Evolutionary conservation across 2,113 vertebrate genomes (phyloP), one percentile per base, ranked within the genome.

Genomic region (Fulica atra): DNA sequence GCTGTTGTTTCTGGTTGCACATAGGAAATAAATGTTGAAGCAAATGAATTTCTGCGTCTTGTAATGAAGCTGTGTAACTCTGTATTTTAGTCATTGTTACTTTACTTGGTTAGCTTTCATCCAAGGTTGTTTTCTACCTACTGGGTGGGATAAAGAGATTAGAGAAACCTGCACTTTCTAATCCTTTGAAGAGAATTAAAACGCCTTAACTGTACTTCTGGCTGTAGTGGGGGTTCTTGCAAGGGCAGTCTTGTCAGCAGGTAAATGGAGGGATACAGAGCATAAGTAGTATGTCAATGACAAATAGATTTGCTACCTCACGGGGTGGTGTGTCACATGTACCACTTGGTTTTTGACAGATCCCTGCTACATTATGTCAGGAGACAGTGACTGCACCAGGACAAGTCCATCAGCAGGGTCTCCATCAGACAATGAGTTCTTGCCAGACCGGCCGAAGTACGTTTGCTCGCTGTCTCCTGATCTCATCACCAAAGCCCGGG

Each of bases 401-500:
- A 98, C 98, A 70, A 98, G 98, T 97, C 98, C 98, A 7, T 98
- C 98, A 6, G 97, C 53, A 12, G 98, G 98, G 64, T 97, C 98
- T 1, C 96, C 96, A 8, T 97, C 97, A 0, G 98, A 98, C 76
- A 97, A 48, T 10, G 98, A 97, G 57, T 98, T 98, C 31, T 97
- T 98, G 3, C 87, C 95, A 2, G 98, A 98, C 3, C 98, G 97
- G 10, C 98, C 98, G 0, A 98, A 98, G 86, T 99, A 99, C 13
- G 98, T 98, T 72, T 99, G 99, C 93, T 98, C 98, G 0, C 97
- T 99, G 92, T 99, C 98, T 8, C 98, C 99, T 4, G 99, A 99
- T 15, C 98, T 99, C 86, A 97, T 99, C 90, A 98, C 98, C 95
- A 99, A 99, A 92, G 99, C 99, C 40, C 98, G 99, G 35, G 99